Evolutionary conservation across 2,113 vertebrate genomes (phyloP), one percentile per base, ranked within the genome.

Genomic region (Callopanchax toddi): DNA sequence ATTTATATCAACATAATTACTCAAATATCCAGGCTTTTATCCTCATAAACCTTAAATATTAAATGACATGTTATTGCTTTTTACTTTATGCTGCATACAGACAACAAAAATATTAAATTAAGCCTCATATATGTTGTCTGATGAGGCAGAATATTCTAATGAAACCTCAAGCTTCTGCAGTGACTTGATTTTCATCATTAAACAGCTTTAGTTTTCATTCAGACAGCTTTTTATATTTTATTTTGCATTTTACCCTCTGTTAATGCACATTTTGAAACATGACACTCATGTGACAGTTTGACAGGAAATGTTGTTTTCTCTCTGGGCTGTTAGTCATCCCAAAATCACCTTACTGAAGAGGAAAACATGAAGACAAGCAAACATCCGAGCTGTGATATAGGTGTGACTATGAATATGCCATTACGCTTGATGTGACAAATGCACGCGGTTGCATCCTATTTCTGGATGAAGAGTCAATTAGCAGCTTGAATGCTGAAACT

Each of bases 361-460:
- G 42, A 61, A 59, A 69, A 66, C 25, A 66, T 44, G 20, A 61
- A 67, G 52, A 44, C 62, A 56, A 61, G 39, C 50, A 71, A 71
- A 36, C 1, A 12, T 32, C 10, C 15, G 11, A 53, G 55, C 13
- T 59, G 25, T 29, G 37, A 61, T 32, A 37, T 4, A 51, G 34
- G 53, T 59, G 67, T 60, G 49, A 72, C 26, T 37, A 20, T 37
- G 54, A 43, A 57, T 17, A 45, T 3, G 5, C 48, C 25, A 26
- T 46, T 20, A 45, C 18, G 9, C 25, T 20, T 49, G 62, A 52
- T 25, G 37, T 60, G 58, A 69, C 32, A 60, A 25, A 50, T 4
- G 9, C 29, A 20, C 18, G 20, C 29, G 25, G 42, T 10, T 48
- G 48, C 34, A 57, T 53, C 15, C 53, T 2, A 56, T 70, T 59